Evolutionary conservation across 2,888 invertebrate species (phyloP).

Genomic region (Gastracanthus pulcherrimus): DNA sequence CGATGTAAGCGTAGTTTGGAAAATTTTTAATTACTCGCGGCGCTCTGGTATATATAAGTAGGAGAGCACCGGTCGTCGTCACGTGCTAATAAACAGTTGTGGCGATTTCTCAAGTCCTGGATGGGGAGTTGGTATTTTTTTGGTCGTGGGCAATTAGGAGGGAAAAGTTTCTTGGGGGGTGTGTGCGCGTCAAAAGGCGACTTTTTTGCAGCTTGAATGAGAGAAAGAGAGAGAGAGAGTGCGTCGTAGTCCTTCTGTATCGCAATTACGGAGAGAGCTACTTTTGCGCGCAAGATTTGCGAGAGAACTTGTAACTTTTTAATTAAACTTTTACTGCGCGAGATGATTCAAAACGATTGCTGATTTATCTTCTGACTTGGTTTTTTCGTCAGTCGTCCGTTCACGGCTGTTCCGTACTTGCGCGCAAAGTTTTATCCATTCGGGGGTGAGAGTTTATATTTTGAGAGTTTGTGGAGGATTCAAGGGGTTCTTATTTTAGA

Average conservation of each 20-base stretch:
- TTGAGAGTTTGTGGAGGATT: too few species aligned
- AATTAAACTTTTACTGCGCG: constrained; percentile 48
- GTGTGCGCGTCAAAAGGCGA: too few species aligned
- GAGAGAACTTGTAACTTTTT: constrained; percentile 44
- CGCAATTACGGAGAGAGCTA: constrained; percentile 34
- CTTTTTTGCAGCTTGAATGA: too few species aligned
- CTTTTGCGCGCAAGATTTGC: constrained; percentile 45
- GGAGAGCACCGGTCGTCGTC: neutral
- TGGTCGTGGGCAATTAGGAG: constrained; percentile 8
- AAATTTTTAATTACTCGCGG: constrained; percentile 61
- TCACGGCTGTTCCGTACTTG: constrained; percentile 1
- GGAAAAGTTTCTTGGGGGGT: neutral
- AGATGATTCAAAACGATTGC: constrained; percentile 36
- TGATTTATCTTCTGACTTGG: neutral
- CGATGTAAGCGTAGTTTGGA: constrained; percentile 64
- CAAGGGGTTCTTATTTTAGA: too few species aligned
- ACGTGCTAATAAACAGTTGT: constrained; percentile 41
- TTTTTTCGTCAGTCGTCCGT: neutral
- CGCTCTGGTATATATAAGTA: neutral
- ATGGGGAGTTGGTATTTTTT: too few species aligned
- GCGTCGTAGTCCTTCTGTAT: constrained; percentile 31
- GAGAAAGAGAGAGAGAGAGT: too few species aligned
- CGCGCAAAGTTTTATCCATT: constrained; percentile 48
- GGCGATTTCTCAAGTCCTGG: constrained; percentile 26
- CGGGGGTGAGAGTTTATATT: too few species aligned